phyloP scores from a whole-genome alignment of 2,888 invertebrate species.

The Smittia aterrima region DNA sequence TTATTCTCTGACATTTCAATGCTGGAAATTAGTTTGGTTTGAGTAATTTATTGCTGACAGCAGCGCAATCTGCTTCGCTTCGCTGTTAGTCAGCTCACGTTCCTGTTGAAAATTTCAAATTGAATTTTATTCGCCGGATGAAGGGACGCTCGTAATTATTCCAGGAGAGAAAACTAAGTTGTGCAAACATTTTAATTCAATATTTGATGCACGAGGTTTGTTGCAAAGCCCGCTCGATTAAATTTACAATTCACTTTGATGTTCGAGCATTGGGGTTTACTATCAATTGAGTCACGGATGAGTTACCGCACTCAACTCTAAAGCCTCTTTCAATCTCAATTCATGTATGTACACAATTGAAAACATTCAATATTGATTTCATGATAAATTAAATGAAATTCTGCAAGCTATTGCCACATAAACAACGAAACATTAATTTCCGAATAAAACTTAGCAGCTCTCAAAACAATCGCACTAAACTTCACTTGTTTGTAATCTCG shows the following conservation, averaged over 20 bases:
- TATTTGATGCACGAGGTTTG: no score
- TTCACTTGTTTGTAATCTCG: not conserved
- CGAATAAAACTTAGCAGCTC: not conserved
- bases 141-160: no score
- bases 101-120: no score
- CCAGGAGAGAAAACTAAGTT: no score
- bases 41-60: not conserved
- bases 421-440: not conserved
- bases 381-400: not conserved
- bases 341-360: not conserved
- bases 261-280: not conserved
- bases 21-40: not conserved
- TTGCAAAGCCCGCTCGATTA: not conserved
- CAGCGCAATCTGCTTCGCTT: not conserved
- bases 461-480: not conserved
- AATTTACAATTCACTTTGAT: not conserved
- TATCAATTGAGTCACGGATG: not conserved
- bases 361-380: not conserved
- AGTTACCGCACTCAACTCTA: not conserved
- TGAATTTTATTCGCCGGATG: no score
- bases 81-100: not conserved
- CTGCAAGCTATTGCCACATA: not conserved
- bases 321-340: not conserved
- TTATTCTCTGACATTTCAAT: not conserved
- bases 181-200: no score